These are phyloP conservation scores for Papilio dardanus DNA, from an alignment of 1,140 invertebrate genomes.

Conservation along the genomic window DNA sequence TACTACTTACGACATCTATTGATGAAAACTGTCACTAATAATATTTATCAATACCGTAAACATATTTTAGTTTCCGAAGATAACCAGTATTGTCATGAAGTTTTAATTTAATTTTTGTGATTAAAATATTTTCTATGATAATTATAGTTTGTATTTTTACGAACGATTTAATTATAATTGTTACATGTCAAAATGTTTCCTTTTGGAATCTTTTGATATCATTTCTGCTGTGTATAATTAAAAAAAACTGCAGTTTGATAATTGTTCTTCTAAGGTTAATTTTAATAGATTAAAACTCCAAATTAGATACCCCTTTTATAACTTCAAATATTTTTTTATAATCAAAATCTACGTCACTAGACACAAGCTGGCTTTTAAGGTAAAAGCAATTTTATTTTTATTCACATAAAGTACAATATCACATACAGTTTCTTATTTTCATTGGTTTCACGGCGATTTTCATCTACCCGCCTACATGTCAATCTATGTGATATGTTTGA, in stretches of 20 bases:
- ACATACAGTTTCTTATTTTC: neutral
- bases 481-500: constrained; percentile 46
- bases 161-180: neutral
- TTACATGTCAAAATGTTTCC: constrained; percentile 5
- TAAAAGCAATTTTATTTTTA: neutral
- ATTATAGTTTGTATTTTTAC: neutral
- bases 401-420: neutral
- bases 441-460: constrained; percentile 20
- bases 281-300: constrained; percentile 23
- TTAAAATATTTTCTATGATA: neutral
- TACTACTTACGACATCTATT: neutral
- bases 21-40: neutral
- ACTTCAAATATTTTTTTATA: constrained; percentile 5
- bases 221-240: neutral
- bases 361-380: neutral
- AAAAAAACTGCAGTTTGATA: constrained; percentile 10
- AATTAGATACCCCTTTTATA: constrained; percentile 35
- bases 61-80: too few species aligned
- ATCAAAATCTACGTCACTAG: neutral
- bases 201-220: too few species aligned
- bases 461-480: constrained; percentile 41
- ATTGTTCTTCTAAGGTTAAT: neutral
- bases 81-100: neutral
- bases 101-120: neutral
- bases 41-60: neutral